These are phyloP conservation scores for Hucho hucho DNA, from an alignment of 2,113 vertebrate species.

Conservation along the genomic window DNA sequence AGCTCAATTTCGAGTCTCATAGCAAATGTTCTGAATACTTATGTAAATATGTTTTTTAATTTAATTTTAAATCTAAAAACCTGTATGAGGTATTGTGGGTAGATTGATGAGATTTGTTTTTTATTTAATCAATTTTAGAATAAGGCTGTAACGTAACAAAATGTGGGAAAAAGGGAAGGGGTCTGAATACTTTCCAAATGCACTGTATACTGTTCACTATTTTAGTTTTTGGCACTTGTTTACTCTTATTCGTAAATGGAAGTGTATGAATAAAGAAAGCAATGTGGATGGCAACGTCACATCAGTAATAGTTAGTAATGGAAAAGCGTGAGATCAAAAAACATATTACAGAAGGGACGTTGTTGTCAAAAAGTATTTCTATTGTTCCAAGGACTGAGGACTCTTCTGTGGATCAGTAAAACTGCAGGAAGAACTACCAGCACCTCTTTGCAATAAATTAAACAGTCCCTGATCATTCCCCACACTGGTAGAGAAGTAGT, in stretches of 20 bases:
- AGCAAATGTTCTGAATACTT: no score
- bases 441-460: no score
- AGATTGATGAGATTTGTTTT: no score
- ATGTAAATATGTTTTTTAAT: no score
- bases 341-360: neutral
- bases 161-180: no score
- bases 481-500: neutral
- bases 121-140: no score
- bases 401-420: neutral
- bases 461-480: neutral
- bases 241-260: neutral
- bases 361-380: neutral
- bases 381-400: neutral
- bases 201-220: neutral
- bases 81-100: no score
- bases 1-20: no score
- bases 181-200: no score
- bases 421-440: neutral
- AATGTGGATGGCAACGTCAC: neutral
- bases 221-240: slow-evolving; percentile 11
- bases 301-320: neutral
- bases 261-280: neutral
- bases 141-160: no score
- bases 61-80: no score
- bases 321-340: no score